These are phyloP conservation scores for Phyto melanocephala DNA, from an alignment of 2,888 invertebrate species.

Conservation along the genomic window DNA sequence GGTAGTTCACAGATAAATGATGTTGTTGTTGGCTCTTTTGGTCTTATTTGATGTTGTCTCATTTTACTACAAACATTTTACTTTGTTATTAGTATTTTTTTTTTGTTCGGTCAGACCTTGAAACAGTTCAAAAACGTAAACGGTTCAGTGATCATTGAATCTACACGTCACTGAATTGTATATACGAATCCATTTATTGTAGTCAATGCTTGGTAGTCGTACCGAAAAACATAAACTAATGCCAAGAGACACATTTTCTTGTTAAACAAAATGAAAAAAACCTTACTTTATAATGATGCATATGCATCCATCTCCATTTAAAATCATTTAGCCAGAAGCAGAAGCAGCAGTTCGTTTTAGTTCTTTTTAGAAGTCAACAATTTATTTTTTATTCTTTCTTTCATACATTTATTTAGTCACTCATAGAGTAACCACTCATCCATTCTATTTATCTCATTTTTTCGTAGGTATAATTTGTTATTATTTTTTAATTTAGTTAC, in stretches of 20 bases:
- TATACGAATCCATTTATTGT: slow-evolving; percentile 46
- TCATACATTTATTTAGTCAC: slow-evolving; percentile 47
- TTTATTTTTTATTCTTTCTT: slow-evolving; percentile 9
- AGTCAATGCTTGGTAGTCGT: slow-evolving; percentile 49
- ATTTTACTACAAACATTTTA: slow-evolving; percentile 35
- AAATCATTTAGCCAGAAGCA: slow-evolving; percentile 36
- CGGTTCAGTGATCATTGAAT: slow-evolving; percentile 78
- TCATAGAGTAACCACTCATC: slow-evolving; percentile 59
- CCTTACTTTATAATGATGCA: slow-evolving; percentile 9
- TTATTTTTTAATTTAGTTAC: no score
- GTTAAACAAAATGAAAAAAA: slow-evolving; percentile 40
- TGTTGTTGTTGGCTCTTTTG: no score
- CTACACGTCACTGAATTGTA: slow-evolving; percentile 67
- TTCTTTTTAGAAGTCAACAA: slow-evolving; percentile 25
- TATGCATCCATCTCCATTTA: slow-evolving; percentile 38
- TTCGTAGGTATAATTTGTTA: no score
- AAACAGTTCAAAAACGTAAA: slow-evolving; percentile 79
- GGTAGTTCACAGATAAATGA: not conserved
- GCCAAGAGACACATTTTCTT: slow-evolving; percentile 35
- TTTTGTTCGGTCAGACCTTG: slow-evolving; percentile 75
- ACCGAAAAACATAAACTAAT: slow-evolving; percentile 26
- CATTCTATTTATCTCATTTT: slow-evolving; percentile 52
- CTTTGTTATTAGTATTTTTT: not conserved
- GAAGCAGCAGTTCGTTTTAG: not conserved
- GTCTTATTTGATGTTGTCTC: no score